Evolutionary conservation across 1,140 invertebrate species (phyloP).

Genomic region (Camponotus vicinus): DNA sequence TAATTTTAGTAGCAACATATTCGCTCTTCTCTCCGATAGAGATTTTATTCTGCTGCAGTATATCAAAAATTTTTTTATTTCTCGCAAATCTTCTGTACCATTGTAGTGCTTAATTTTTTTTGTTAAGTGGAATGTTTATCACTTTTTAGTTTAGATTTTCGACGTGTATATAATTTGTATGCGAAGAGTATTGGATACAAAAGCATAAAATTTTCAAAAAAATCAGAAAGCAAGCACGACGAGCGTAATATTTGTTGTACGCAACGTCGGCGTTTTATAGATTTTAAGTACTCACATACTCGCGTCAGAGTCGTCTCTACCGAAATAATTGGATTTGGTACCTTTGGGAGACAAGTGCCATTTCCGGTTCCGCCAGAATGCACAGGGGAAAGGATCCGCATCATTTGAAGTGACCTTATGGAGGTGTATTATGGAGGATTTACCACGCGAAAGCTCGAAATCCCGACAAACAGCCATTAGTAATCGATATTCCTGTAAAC

Average conservation of each 20-base stretch:
- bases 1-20: neutral
- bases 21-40: neutral
- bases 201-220: neutral
- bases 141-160: slow-evolving; percentile 5
- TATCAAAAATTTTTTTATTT: neutral
- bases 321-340: slow-evolving; percentile 48
- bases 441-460: slow-evolving; percentile 44
- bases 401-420: neutral
- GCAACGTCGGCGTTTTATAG: neutral
- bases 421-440: slow-evolving; percentile 17
- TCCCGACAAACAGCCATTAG: slow-evolving; percentile 65
- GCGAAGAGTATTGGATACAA: neutral
- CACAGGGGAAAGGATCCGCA: slow-evolving; percentile 1
- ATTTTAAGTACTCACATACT: neutral
- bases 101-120: neutral
- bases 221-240: neutral
- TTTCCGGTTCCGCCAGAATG: slow-evolving; percentile 19
- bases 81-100: no score
- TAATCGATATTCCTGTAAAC: slow-evolving; percentile 70
- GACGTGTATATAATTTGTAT: slow-evolving; percentile 5
- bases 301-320: neutral
- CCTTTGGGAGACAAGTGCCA: slow-evolving; percentile 17
- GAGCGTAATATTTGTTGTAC: slow-evolving; percentile 2
- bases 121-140: neutral
- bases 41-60: neutral